Percentiles rank a stretch among this genome's conserved stretches.
phyloP scores from a whole-genome alignment of 2,888 invertebrate species.

The Caenorhabditis zanzibari region DNA sequence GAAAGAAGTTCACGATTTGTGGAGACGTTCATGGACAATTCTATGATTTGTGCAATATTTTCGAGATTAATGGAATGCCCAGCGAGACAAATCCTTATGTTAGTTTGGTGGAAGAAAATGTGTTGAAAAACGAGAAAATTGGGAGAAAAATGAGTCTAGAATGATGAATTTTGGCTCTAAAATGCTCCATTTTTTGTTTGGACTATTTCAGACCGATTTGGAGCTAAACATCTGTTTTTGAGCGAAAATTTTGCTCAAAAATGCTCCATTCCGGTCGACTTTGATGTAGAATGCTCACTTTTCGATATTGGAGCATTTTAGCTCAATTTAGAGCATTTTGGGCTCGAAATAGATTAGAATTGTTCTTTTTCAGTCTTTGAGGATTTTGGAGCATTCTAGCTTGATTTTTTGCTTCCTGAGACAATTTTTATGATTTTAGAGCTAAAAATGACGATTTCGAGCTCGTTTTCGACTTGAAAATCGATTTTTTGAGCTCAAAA shows the following conservation, averaged over 20 bases:
- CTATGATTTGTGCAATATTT: conserved; percentile 98
- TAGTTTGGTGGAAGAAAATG: conserved; percentile 82
- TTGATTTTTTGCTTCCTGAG: too few species aligned
- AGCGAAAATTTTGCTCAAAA: background rate
- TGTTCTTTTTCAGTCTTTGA: too few species aligned
- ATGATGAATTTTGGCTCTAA: background rate
- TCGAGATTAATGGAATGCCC: conserved; percentile 96
- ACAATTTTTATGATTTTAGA: too few species aligned
- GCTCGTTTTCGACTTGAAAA: background rate
- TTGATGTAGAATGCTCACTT: too few species aligned
- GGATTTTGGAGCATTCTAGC: too few species aligned
- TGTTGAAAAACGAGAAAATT: background rate
- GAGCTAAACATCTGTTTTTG: background rate
- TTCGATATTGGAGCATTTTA: background rate
- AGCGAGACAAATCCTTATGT: conserved; percentile 96
- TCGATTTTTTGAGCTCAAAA: too few species aligned
- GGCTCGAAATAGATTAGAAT: too few species aligned
- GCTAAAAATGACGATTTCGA: too few species aligned
- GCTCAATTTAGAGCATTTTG: background rate
- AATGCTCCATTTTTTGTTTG: background rate
- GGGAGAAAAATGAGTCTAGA: background rate
- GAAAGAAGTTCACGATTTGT: conserved; percentile 93
- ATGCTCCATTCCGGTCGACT: too few species aligned
- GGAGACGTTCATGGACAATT: conserved; percentile 99
- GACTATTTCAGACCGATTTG: too few species aligned